A percentile compares a stretch with the other conserved stretches of the same genome.
Conservation (phyloP, 2,113 vertebrate species). For the Gavia stellata region DNA sequence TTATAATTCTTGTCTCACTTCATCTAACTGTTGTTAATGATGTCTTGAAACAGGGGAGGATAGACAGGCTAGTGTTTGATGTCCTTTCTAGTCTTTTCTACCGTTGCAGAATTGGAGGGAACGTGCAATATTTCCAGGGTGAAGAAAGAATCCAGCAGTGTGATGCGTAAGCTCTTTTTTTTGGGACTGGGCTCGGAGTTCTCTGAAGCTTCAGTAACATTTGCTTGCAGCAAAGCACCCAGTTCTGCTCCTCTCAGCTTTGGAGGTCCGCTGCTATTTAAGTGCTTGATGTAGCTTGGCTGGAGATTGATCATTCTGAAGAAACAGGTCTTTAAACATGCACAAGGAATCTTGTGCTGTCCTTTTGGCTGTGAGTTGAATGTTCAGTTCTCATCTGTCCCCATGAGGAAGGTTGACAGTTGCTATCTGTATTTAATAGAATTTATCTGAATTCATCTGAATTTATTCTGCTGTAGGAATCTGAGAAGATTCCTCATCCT, state of each 20-base stretch:
- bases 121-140: fast-evolving
- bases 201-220: not conserved
- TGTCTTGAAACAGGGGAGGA: not conserved
- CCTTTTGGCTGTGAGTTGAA: not conserved
- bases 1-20: not conserved
- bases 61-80: not conserved
- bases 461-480: not conserved
- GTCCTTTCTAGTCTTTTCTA: not conserved
- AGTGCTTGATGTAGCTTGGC: not conserved
- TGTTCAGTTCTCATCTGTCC: not conserved
- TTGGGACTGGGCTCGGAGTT: not conserved
- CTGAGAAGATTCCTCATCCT: not conserved
- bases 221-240: not conserved
- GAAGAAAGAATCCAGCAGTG: not conserved
- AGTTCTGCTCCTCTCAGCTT: not conserved
- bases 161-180: fast-evolving
- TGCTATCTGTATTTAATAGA: not conserved
- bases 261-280: not conserved
- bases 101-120: not conserved
- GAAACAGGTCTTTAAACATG: not conserved
- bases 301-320: not conserved
- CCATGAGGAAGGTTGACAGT: not conserved
- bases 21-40: not conserved
- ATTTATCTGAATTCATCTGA: fast-evolving
- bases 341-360: not conserved